Evolutionary conservation across 2,797 vertebrate genomes (phyloP).

Genomic region (Thunnus albacares): DNA sequence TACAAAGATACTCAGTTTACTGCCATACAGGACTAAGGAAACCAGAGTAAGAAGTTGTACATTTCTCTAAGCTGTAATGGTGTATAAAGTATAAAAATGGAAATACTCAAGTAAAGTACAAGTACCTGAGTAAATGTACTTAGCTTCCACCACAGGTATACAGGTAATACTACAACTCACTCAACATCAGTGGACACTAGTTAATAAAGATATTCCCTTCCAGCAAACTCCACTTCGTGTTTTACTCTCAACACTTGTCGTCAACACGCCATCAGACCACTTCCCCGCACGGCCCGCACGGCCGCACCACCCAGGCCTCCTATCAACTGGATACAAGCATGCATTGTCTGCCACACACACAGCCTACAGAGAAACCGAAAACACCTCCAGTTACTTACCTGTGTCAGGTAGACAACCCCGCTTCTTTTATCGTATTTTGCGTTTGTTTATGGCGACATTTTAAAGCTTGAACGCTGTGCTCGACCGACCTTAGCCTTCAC

Average conservation of each 20-base stretch:
- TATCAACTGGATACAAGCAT: slow-evolving; percentile 48
- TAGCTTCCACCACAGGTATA: too few relatives aligned
- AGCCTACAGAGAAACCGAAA: not conserved
- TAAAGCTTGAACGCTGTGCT: not conserved
- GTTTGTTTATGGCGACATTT: slow-evolving; percentile 3
- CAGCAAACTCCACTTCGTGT: not conserved
- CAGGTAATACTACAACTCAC: not conserved
- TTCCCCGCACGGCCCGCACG: slow-evolving; percentile 31
- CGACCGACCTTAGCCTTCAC: not conserved
- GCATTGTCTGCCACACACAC: slow-evolving; percentile 9
- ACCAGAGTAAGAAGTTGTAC: too few relatives aligned
- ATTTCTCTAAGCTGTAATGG: too few relatives aligned
- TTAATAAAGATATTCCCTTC: slow-evolving; percentile 6
- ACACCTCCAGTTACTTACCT: slow-evolving; percentile 41
- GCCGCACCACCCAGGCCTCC: slow-evolving; percentile 56
- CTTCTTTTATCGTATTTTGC: not conserved
- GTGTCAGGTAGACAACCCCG: slow-evolving; percentile 9
- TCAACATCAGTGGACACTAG: not conserved
- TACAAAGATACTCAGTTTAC: too few relatives aligned
- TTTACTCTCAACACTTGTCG: slow-evolving; percentile 16
- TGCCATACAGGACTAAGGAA: too few relatives aligned
- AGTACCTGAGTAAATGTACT: too few relatives aligned
- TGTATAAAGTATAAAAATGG: too few relatives aligned
- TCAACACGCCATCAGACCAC: slow-evolving; percentile 82
- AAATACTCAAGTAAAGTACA: too few relatives aligned